Conservation (phyloP, 2,888 invertebrate species). For the Cinara cedri region DNA sequence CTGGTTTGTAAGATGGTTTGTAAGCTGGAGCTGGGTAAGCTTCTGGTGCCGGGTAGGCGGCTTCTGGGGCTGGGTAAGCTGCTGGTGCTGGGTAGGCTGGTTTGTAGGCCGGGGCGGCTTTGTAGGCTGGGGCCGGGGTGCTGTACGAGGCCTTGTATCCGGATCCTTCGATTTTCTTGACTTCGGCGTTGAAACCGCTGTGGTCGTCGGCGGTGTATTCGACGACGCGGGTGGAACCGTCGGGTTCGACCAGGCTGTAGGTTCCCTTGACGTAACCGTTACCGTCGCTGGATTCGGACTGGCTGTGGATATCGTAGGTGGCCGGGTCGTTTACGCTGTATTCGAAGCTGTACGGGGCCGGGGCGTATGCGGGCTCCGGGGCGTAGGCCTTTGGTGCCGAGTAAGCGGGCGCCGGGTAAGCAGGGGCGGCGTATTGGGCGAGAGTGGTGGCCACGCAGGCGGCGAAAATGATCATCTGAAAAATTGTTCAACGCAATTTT, state of each 20-base stretch:
- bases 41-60: conserved; percentile 36
- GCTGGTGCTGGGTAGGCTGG: neutral
- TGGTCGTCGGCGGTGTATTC: conserved; percentile 67
- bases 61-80: neutral
- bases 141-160: conserved; percentile 22
- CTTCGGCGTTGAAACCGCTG: conserved; percentile 68
- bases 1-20: neutral
- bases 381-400: conserved; percentile 34
- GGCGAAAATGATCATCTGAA: conserved; percentile 40
- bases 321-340: conserved; percentile 60
- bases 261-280: conserved; percentile 60
- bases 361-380: conserved; percentile 32
- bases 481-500: neutral
- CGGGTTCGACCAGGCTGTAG: conserved; percentile 67
- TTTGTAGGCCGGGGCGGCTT: conserved; percentile 4
- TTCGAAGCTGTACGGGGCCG: conserved; percentile 44
- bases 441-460: conserved; percentile 59
- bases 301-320: conserved; percentile 60
- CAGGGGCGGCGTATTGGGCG: conserved; percentile 58
- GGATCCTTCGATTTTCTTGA: conserved; percentile 62
- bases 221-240: conserved; percentile 67
- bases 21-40: neutral
- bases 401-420: neutral
- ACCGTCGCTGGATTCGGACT: conserved; percentile 64
- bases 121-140: neutral